Evolutionary conservation across 2,888 invertebrate species (phyloP).

Genomic region (Cylindroiulus punctatus): DNA sequence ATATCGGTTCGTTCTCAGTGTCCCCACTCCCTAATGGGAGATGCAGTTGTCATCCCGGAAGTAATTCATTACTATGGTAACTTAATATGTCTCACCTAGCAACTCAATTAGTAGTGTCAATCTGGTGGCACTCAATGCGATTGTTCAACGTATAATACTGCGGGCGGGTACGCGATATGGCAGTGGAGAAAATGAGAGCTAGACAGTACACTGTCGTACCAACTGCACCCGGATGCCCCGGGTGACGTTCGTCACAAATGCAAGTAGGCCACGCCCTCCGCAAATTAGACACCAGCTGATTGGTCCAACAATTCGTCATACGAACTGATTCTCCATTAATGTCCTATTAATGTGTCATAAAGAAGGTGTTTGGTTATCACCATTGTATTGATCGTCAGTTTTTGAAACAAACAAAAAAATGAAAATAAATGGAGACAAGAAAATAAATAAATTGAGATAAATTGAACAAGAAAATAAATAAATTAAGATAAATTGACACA

Average conservation of each 20-base stretch:
- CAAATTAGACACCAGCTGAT: not conserved
- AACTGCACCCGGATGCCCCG: not conserved
- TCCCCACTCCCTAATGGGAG: conserved; percentile 35
- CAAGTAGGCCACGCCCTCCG: not conserved
- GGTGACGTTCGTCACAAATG: not conserved
- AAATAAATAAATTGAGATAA: too few relatives aligned
- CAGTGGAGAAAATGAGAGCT: too few relatives aligned
- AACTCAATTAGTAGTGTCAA: conserved; percentile 42
- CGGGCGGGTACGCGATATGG: not conserved
- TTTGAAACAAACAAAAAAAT: not conserved
- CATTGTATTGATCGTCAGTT: not conserved
- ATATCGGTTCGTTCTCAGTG: conserved; percentile 14
- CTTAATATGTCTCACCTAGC: conserved; percentile 42
- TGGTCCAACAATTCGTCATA: not conserved
- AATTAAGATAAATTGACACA: too few relatives aligned
- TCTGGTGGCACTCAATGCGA: conserved; percentile 13
- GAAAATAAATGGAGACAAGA: not conserved
- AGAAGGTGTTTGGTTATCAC: not conserved
- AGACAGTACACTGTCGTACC: not conserved
- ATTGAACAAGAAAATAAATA: too few relatives aligned
- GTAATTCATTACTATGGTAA: conserved; percentile 42
- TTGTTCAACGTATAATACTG: conserved; percentile 13
- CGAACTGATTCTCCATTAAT: not conserved
- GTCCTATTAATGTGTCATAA: not conserved
- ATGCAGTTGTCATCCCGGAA: conserved; percentile 37